Base-by-base conservation (phyloP, 2,888 invertebrate genomes). In the Callyntrura guangdongensis region DNA sequence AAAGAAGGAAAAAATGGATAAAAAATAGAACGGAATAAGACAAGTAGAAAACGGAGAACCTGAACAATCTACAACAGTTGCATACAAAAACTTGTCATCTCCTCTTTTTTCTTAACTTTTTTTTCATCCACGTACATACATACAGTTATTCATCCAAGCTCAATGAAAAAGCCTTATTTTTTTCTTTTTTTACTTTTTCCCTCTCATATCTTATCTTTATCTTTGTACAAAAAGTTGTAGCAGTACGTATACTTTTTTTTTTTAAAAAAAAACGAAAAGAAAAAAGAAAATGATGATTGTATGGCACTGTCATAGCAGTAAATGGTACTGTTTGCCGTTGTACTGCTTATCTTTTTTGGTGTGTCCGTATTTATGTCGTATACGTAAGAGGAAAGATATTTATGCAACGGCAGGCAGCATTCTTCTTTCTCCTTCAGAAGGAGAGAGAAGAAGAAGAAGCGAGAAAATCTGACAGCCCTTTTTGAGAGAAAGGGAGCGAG, bases 61-160 rank as follows among this genome's bases (percentile, higher is more conserved):
- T 85, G 74, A 74, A 85, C 85, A 85, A 85, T 67, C 74, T 85
- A 85, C 72, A 85, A 85, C 56, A 85, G 85, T 85, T 85, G 85
- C 72, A 85, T 85, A 85, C 72, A 72, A 85, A 85, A 85, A 53
- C 72, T 85, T 85, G 85, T 85, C 85, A 85, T 74, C 85, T 85
- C 67, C 36, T 36, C 49, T 84, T 69, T 36, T 56, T 64, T 47
- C 17, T 47, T 61, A 11, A n/a, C 49, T 53, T 20, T 53, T 56
- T 56, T 47, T 47, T 47, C 47, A 3, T 56, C 9, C 14, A 56
- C 6, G 14, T 56, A 56, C 53, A 77, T 53, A 12, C 77, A 77
- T 77, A 49, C 22, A n/a, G n/a, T 77, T 49, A 77, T 77, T 17
- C 22, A 27, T 53, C 14, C 27, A 14, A 49, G 64, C 14, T 12